Conservation (phyloP, 2,797 vertebrate species). For the Sebastolobus altivelis region DNA sequence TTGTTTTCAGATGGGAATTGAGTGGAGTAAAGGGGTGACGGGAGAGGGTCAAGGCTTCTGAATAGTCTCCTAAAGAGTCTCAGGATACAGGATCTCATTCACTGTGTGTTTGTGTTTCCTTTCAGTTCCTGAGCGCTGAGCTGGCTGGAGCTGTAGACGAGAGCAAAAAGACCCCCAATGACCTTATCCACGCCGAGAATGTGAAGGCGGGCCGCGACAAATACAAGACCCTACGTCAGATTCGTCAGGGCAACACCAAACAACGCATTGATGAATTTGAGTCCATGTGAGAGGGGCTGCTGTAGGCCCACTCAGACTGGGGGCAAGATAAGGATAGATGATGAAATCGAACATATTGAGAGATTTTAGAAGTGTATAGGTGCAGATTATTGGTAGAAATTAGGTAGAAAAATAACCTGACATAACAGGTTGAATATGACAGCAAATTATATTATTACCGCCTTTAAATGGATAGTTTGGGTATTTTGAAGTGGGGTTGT, state of each 20-base stretch:
- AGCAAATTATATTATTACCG: constrained; percentile 20
- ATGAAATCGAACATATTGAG: constrained; percentile 10
- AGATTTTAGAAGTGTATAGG: constrained; percentile 46
- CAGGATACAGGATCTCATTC: constrained; percentile 53
- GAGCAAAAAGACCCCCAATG: constrained; percentile 94
- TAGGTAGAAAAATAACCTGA: constrained; percentile 24
- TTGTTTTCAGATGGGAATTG: constrained; percentile 50
- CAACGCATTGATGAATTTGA: constrained; percentile 98
- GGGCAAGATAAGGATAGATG: neutral
- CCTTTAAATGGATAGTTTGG: constrained; percentile 2
- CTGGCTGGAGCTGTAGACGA: constrained; percentile 94
- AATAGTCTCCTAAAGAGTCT: constrained; percentile 59
- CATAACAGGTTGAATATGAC: neutral
- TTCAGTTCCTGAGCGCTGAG: constrained; percentile 93
- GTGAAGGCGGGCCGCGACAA: constrained; percentile 96
- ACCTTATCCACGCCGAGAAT: constrained; percentile 96
- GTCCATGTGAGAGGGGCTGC: constrained; percentile 90
- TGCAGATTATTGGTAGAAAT: constrained; percentile 12
- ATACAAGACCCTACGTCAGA: constrained; percentile 98
- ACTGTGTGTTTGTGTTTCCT: constrained; percentile 47
- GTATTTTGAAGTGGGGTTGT: no score
- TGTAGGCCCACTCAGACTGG: constrained; percentile 40
- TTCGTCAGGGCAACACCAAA: constrained; percentile 98
- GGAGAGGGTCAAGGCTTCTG: constrained; percentile 37
- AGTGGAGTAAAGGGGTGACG: neutral